phyloP scores from a whole-genome alignment of 1,140 invertebrate genomes.

The Cherax quadricarinatus region DNA sequence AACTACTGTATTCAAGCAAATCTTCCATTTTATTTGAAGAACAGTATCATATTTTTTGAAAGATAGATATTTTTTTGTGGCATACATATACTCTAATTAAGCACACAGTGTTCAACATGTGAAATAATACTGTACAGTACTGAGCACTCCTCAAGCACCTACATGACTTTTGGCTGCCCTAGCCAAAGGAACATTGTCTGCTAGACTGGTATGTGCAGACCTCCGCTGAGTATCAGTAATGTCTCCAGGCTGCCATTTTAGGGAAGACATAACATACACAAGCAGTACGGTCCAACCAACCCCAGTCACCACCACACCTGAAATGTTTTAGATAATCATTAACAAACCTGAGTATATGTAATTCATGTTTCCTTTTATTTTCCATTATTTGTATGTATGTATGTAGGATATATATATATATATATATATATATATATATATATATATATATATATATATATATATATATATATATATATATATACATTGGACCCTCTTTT shows the following conservation, averaged over 20 bases:
- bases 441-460: too few relatives aligned
- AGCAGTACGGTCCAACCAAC: constrained; percentile 31
- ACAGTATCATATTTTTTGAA: too few relatives aligned
- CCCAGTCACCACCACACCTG: constrained; percentile 34
- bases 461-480: too few relatives aligned
- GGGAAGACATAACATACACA: constrained; percentile 38
- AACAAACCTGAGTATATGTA: background rate
- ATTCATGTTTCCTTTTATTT: background rate
- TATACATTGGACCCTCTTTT: too few relatives aligned
- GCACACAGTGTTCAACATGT: background rate
- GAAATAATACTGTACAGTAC: background rate
- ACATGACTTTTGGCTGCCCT: constrained; percentile 38
- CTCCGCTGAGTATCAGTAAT: constrained; percentile 11
- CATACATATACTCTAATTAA: background rate
- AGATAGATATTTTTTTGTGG: too few relatives aligned
- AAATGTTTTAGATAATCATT: background rate
- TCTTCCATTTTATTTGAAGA: too few relatives aligned
- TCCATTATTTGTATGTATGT: background rate
- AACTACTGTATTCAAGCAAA: too few relatives aligned
- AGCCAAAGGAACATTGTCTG: constrained; percentile 32
- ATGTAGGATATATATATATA: too few relatives aligned
- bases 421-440: too few relatives aligned
- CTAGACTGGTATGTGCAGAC: background rate
- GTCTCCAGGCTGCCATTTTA: constrained; percentile 36
- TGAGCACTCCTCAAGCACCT: background rate